Conservation (phyloP, 2,113 vertebrate genomes). For the Salminus brasiliensis region DNA sequence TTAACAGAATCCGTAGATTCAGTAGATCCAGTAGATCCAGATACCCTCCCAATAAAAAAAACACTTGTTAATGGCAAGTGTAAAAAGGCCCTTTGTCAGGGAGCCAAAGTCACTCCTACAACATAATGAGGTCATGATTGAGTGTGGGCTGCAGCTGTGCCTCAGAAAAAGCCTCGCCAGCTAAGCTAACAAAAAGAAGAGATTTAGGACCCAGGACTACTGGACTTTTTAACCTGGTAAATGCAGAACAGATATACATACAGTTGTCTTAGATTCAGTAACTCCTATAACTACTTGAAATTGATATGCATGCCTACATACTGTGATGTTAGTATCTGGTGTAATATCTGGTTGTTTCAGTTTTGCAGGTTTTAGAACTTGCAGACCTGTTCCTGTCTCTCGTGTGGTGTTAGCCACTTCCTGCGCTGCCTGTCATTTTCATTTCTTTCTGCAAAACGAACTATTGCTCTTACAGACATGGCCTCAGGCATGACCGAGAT, state of each 20-base stretch:
- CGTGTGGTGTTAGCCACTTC: conserved; percentile 36
- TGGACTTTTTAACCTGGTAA: too few species aligned
- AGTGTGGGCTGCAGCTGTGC: not conserved
- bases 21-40: too few species aligned
- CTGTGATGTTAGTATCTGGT: not conserved
- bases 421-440: conserved; percentile 5
- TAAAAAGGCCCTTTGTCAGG: conserved; percentile 6
- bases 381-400: conserved; percentile 33
- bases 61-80: too few species aligned
- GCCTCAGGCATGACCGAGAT: conserved; percentile 37
- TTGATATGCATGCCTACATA: too few species aligned
- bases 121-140: conserved; percentile 11
- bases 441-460: not conserved
- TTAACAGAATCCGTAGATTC: too few species aligned
- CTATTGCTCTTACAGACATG: conserved; percentile 54
- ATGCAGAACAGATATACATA: too few species aligned
- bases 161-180: not conserved
- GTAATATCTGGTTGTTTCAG: not conserved
- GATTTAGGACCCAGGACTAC: too few species aligned
- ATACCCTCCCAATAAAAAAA: too few species aligned
- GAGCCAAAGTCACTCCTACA: not conserved
- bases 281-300: too few species aligned
- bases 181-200: too few species aligned
- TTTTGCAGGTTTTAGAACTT: not conserved
- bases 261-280: too few species aligned